Base-by-base conservation (phyloP, 2,797 vertebrate genomes). In the Gadopsis bispinosus region DNA sequence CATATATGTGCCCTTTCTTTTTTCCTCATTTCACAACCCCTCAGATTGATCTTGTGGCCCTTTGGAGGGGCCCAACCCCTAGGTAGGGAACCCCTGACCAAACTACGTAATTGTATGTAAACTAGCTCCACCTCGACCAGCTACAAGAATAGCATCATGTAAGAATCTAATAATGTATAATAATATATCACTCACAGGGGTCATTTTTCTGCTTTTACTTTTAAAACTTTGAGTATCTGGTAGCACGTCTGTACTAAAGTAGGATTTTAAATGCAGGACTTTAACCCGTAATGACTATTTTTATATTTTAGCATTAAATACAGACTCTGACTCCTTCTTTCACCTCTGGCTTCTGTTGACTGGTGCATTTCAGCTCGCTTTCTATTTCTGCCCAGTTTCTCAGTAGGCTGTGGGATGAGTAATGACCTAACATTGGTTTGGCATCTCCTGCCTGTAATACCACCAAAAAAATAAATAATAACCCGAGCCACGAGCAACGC, bases 351-450 rank as follows among this genome's bases (percentile, higher is more conserved):
- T 47, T 66, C 11, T 71, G 41, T 73, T 79, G 69, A 58, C 72
- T 68, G 76, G 51, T 70, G 53, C n/a, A 60, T 78, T 70, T 80
- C 56, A 45, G 65, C 41, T 31, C 0, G 7, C 54, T 70, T 58
- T 78, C 39, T 26, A 43, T 79, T 62, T 73, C 65, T 4, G 69
- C 69, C 71, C 79, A 81, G 76, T 65, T 65, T 55, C 75, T 70
- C 83, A 45, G 83, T 55, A 55, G 68, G 82, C 66, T 72, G 58
- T 29, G 60, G 54, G 70, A 86, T 87, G 89, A 90, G 73, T 87
- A 89, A 93, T 88, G 83, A 79, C 79, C 84, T 13, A 54, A 64
- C 73, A 59, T n/a, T 43, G 54, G 65, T 87, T 81, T 90, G 90
- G 90, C 87, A 84, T 79, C 77, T 55, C 59, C 69, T 47, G 75